A percentile compares a stretch with the other conserved stretches of the same genome.
Evolutionary conservation across 2,797 vertebrate genomes (phyloP).

Genomic region (Tapera naevia): DNA sequence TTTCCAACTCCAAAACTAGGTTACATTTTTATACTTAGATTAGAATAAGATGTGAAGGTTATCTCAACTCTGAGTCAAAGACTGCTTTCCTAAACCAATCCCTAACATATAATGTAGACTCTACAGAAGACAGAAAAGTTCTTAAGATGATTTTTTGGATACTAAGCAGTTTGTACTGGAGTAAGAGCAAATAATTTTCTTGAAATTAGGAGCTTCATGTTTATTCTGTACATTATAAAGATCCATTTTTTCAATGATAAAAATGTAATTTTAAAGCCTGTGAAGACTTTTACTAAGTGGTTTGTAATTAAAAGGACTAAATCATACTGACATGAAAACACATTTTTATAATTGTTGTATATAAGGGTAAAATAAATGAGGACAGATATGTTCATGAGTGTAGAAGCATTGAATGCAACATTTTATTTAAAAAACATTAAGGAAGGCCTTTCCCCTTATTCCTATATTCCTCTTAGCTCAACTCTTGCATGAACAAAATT

Average conservation of each 20-base stretch:
- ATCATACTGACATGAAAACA: not conserved
- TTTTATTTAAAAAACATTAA: not conserved
- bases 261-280: not conserved
- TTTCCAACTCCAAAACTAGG: not conserved
- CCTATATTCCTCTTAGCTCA: not conserved
- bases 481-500: not conserved
- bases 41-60: not conserved
- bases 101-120: not conserved
- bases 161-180: not conserved
- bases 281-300: not conserved
- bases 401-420: not conserved
- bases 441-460: not conserved
- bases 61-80: not conserved
- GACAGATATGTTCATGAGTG: fast-evolving
- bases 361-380: not conserved
- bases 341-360: not conserved
- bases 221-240: not conserved
- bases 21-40: not conserved
- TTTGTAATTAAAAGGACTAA: not conserved
- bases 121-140: not conserved
- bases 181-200: not conserved
- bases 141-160: not conserved
- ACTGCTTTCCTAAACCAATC: not conserved
- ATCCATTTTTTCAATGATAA: not conserved
- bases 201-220: not conserved